phyloP scores from a whole-genome alignment of 1,140 invertebrate genomes.

The Saccostrea echinata region DNA sequence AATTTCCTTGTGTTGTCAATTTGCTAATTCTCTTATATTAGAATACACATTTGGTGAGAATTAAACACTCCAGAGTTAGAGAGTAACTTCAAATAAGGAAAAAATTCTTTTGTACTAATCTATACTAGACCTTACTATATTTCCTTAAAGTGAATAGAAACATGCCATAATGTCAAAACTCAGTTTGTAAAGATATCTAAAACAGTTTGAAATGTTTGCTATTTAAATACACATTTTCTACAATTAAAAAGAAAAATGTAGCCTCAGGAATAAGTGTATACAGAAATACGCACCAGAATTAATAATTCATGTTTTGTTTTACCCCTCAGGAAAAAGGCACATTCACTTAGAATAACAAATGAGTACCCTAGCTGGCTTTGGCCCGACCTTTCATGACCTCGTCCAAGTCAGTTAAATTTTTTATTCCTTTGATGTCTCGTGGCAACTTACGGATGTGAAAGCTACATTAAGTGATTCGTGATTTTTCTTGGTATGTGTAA shows the following conservation, averaged over 20 bases:
- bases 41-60: too few species aligned
- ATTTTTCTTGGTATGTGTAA: not conserved
- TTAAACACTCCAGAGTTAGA: not conserved
- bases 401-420: not conserved
- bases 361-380: slow-evolving; percentile 5
- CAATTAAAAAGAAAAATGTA: slow-evolving; percentile 1
- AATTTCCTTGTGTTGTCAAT: too few species aligned
- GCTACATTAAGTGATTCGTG: not conserved
- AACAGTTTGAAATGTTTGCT: slow-evolving; percentile 14
- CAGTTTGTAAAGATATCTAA: not conserved
- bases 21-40: too few species aligned
- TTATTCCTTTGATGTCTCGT: not conserved
- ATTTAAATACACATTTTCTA: not conserved
- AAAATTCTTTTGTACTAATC: not conserved
- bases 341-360: slow-evolving; percentile 7
- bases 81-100: not conserved
- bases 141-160: too few species aligned
- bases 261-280: not conserved
- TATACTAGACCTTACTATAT: too few species aligned
- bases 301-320: slow-evolving; percentile 27
- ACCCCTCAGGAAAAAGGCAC: slow-evolving; percentile 6
- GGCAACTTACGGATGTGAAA: not conserved
- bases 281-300: slow-evolving; percentile 18
- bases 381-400: not conserved
- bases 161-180: too few species aligned